Evolutionary conservation across 2,113 vertebrate species (phyloP).

Genomic region (Canis aureus): DNA sequence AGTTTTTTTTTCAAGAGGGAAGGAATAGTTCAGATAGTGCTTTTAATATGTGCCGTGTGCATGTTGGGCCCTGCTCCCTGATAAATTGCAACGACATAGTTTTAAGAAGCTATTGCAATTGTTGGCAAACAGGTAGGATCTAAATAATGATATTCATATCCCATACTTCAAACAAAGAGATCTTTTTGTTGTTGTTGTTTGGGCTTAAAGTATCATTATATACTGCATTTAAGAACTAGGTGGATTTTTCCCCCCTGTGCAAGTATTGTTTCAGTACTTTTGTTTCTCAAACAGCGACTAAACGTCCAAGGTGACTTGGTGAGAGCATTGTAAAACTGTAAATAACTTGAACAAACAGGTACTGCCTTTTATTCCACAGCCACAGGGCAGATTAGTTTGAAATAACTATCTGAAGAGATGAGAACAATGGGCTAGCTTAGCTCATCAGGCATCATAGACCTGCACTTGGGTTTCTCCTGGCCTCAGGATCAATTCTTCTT

Average conservation of each 20-base stretch:
- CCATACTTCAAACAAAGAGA: conserved; percentile 47
- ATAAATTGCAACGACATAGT: conserved; percentile 66
- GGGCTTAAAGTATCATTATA: conserved; percentile 63
- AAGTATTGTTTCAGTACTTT: conserved; percentile 66
- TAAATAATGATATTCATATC: neutral
- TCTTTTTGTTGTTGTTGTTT: conserved; percentile 64
- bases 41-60: conserved; percentile 64
- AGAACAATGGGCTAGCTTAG: conserved; percentile 63
- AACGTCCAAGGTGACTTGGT: conserved; percentile 80
- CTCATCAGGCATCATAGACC: neutral
- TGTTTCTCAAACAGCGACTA: conserved; percentile 74
- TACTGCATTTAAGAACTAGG: conserved; percentile 53
- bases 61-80: conserved; percentile 46
- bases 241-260: neutral
- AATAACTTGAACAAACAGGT: conserved; percentile 75
- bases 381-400: conserved; percentile 30
- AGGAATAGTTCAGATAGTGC: conserved; percentile 74
- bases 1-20: conserved; percentile 51
- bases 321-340: conserved; percentile 68
- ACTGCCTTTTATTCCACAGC: conserved; percentile 42
- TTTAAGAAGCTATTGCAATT: conserved; percentile 55
- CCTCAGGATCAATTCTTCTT: conserved; percentile 36
- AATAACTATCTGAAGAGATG: conserved; percentile 34
- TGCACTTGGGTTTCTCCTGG: neutral
- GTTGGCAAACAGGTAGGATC: conserved; percentile 48